Evolutionary conservation across 2,888 invertebrate genomes (phyloP).

Genomic region (Eilema depressum): DNA sequence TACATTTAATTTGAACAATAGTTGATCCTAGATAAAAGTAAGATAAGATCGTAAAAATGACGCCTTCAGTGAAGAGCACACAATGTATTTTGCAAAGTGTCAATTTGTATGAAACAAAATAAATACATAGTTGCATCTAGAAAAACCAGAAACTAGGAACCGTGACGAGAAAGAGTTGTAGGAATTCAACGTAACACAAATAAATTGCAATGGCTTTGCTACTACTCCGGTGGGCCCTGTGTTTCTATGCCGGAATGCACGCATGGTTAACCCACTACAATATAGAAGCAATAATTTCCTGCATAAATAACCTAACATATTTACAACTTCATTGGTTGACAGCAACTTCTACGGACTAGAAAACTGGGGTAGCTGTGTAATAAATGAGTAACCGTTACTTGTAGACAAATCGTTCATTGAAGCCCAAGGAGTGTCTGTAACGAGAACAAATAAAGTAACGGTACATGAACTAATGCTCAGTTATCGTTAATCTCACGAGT

Average conservation of each 20-base stretch:
- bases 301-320: not conserved
- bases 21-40: rapidly evolving
- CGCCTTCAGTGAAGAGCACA: not conserved
- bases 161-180: not conserved
- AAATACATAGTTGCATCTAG: not conserved
- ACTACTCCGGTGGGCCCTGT: not conserved
- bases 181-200: not conserved
- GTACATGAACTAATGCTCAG: constrained; percentile 5
- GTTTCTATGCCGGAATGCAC: not conserved
- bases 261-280: not conserved
- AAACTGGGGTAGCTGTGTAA: constrained; percentile 7
- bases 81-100: not conserved
- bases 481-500: not conserved
- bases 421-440: not conserved
- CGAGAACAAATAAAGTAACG: constrained; percentile 7
- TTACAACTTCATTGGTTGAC: not conserved
- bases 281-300: not conserved
- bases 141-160: not conserved
- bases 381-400: constrained; percentile 11
- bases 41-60: not conserved
- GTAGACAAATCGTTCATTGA: not conserved
- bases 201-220: not conserved
- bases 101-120: not conserved
- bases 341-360: not conserved
- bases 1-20: not conserved